Conservation (phyloP, 2,113 vertebrate genomes). For the Podocnemis expansa region DNA sequence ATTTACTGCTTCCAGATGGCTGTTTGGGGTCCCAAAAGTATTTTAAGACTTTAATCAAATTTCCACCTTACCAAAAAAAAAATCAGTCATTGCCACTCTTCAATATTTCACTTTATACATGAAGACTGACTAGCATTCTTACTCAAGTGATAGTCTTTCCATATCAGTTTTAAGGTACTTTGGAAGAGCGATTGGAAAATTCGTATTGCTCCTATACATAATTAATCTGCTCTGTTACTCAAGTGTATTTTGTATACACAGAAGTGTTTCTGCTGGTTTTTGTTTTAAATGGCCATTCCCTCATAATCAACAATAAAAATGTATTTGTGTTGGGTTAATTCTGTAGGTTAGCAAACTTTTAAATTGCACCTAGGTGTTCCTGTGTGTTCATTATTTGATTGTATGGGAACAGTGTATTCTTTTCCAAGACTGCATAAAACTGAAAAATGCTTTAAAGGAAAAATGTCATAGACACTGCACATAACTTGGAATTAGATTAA, state of each 20-base stretch:
- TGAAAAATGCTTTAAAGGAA: not conserved
- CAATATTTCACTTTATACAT: not conserved
- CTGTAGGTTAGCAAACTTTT: not conserved
- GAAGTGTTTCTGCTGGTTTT: not conserved
- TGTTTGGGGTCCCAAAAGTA: not conserved
- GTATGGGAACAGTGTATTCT: not conserved
- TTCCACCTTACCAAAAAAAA: not conserved
- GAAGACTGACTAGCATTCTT: not conserved
- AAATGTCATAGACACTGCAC: not conserved
- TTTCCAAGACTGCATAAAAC: not conserved
- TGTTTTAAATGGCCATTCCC: not conserved
- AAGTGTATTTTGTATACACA: not conserved
- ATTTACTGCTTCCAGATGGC: not conserved
- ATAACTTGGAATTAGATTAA: not conserved
- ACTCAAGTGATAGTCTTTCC: not conserved
- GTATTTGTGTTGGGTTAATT: not conserved
- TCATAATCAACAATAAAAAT: no score
- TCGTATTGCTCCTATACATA: not conserved
- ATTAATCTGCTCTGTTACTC: not conserved
- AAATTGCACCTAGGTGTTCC: not conserved
- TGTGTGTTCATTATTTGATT: not conserved
- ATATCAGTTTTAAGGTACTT: not conserved
- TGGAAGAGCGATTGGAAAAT: not conserved
- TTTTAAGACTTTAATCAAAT: not conserved
- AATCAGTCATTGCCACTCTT: not conserved